Percentiles rank a stretch among this genome's conserved stretches.
Evolutionary conservation across 2,797 vertebrate genomes (phyloP).

Genomic region (Oreortyx pictus): DNA sequence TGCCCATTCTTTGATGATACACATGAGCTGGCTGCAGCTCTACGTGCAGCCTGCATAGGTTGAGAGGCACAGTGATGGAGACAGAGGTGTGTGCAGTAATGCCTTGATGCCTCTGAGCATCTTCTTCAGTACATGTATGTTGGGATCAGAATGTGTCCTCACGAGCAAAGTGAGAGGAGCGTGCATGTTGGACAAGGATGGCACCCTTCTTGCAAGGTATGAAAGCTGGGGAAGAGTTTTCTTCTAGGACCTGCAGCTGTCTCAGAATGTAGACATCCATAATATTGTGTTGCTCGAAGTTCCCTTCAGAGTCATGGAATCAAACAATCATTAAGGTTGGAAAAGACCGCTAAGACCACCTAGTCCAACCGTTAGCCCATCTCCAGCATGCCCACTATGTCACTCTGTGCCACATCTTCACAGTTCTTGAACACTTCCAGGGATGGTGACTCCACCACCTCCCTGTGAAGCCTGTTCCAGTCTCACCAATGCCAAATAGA

Average conservation of each 20-base stretch:
- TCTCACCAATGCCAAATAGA: too few species aligned
- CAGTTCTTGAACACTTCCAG: too few species aligned
- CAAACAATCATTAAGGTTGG: too few species aligned
- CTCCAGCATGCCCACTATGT: too few species aligned
- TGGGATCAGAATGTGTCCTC: background rate
- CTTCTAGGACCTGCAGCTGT: background rate
- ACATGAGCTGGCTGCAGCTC: background rate
- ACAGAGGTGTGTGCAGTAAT: rapidly evolving
- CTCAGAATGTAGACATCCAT: background rate
- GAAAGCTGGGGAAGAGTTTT: background rate
- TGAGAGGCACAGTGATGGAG: background rate
- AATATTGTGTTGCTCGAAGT: background rate
- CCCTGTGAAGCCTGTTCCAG: too few species aligned
- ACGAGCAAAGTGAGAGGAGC: background rate
- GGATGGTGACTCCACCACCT: too few species aligned
- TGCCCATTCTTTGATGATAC: background rate
- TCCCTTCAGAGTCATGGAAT: background rate
- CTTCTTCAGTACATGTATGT: background rate
- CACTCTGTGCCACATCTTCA: too few species aligned
- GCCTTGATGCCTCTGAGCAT: rapidly evolving
- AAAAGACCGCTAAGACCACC: too few species aligned
- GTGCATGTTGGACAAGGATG: background rate
- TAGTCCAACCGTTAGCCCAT: too few species aligned
- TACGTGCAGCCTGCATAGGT: rapidly evolving
- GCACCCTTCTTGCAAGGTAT: background rate